A percentile compares a stretch with the other conserved stretches of the same genome.
These are phyloP conservation scores for Apis dorsata DNA, from an alignment of 1,140 invertebrate genomes.

Conservation along the genomic window DNA sequence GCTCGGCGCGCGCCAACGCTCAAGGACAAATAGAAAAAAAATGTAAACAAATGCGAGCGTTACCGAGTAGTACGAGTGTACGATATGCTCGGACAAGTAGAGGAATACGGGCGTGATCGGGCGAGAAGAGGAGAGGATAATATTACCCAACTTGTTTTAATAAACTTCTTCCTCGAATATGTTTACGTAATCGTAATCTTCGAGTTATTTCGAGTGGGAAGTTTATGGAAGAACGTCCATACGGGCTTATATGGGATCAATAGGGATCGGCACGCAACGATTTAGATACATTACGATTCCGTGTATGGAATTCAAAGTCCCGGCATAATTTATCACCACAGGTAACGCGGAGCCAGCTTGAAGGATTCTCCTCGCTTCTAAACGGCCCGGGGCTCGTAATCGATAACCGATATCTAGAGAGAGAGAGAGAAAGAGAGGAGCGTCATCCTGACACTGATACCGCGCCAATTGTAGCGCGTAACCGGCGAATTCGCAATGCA, in stretches of 20 bases:
- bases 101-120: too few species aligned
- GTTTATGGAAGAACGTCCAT: too few species aligned
- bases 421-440: background rate
- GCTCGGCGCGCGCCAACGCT: too few species aligned
- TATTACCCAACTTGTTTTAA: too few species aligned
- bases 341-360: conserved; percentile 44
- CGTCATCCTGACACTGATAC: conserved; percentile 53
- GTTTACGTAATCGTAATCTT: too few species aligned
- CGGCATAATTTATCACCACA: conserved; percentile 61
- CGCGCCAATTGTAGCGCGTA: conserved; percentile 38
- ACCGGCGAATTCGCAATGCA: conserved; percentile 28
- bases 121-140: too few species aligned
- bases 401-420: conserved; percentile 62
- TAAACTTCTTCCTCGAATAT: too few species aligned
- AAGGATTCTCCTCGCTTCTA: conserved; percentile 59
- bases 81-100: too few species aligned
- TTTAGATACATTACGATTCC: conserved; percentile 41
- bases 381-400: conserved; percentile 55
- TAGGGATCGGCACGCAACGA: conserved; percentile 49
- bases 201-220: too few species aligned
- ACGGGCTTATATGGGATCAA: conserved; percentile 32
- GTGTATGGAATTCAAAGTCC: conserved; percentile 65
- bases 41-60: too few species aligned
- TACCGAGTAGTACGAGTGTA: too few species aligned
- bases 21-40: too few species aligned